Conservation (phyloP, 2,113 vertebrate genomes). For the Clarias magur region DNA sequence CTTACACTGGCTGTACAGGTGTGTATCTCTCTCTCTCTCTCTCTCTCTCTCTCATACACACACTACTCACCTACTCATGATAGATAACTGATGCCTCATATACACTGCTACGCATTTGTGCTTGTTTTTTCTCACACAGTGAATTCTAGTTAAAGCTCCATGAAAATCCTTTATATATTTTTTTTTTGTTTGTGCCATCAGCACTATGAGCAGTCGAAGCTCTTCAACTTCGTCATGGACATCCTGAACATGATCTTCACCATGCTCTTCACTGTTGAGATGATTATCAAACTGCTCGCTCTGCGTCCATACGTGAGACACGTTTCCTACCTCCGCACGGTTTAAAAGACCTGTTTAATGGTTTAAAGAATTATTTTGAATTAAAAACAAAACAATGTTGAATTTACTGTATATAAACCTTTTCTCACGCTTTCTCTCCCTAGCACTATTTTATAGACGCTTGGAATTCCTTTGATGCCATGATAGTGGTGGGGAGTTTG, state of each 20-base stretch:
- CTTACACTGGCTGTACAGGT: constrained; percentile 90
- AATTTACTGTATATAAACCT: not conserved
- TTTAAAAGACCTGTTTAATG: not conserved
- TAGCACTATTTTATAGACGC: constrained; percentile 92
- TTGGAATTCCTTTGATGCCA: constrained; percentile 93
- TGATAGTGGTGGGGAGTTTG: constrained; percentile 94
- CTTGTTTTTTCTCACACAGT: not conserved
- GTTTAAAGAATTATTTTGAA: not conserved
- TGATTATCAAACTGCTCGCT: constrained; percentile 91
- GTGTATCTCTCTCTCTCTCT: not conserved
- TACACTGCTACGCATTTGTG: not conserved
- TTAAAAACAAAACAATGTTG: not conserved
- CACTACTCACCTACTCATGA: not conserved
- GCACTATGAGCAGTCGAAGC: constrained; percentile 90
- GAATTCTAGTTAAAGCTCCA: not conserved
- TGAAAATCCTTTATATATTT: not conserved
- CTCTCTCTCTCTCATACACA: not conserved
- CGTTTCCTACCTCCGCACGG: not conserved
- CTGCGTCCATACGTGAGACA: constrained; percentile 81
- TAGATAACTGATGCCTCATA: not conserved
- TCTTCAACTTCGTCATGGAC: constrained; percentile 90
- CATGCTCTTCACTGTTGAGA: constrained; percentile 89
- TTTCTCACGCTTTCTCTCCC: constrained; percentile 7
- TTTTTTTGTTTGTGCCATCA: constrained; percentile 54
- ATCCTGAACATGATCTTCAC: constrained; percentile 96